Conservation (phyloP, 1,140 invertebrate species). For the Hyles euphorbiae region DNA sequence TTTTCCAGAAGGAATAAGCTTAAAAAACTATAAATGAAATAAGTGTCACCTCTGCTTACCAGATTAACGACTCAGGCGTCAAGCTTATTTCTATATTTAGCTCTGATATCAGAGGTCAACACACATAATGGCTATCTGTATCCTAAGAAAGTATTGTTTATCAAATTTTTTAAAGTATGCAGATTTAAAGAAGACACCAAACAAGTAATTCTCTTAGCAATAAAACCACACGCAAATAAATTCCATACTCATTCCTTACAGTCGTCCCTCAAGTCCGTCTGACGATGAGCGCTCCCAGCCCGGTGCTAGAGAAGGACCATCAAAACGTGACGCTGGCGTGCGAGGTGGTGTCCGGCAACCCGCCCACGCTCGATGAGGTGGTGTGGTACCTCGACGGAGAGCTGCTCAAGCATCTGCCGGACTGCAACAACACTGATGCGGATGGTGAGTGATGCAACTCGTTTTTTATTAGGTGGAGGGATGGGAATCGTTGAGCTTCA, state of each 20-base stretch:
- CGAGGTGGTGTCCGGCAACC: constrained; percentile 83
- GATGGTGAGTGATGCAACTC: constrained; percentile 18
- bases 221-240: no score
- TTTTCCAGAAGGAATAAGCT: no score
- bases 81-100: no score
- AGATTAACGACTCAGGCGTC: no score
- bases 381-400: constrained; percentile 90
- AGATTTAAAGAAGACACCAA: neutral
- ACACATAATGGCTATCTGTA: no score
- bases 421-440: constrained; percentile 81
- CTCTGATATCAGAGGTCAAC: no score
- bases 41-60: no score
- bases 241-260: constrained; percentile 49
- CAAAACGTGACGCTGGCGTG: constrained; percentile 89
- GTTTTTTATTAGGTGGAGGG: neutral
- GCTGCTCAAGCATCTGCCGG: constrained; percentile 88
- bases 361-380: constrained; percentile 79
- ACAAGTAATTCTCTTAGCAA: no score
- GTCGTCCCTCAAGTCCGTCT: constrained; percentile 87
- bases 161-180: neutral
- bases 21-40: no score
- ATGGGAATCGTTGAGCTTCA: no score
- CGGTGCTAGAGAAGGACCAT: constrained; percentile 87
- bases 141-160: no score
- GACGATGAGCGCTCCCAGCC: constrained; percentile 82